Evolutionary conservation across 2,113 vertebrate genomes (phyloP).

Genomic region (Hassar affinis): DNA sequence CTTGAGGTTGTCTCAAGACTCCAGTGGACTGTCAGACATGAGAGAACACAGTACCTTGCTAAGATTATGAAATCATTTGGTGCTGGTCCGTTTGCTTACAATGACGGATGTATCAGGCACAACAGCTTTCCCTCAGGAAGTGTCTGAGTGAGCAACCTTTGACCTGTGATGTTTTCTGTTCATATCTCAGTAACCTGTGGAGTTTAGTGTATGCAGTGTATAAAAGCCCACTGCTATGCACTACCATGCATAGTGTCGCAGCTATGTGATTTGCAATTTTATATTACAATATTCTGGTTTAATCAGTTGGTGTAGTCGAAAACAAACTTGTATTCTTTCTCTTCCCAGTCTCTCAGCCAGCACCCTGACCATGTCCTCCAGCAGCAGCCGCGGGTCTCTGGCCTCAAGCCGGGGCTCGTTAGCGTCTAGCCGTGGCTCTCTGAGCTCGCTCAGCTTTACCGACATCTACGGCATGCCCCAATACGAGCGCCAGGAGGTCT

Average conservation of each 20-base stretch:
- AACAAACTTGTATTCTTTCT: background rate
- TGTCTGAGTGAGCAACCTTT: background rate
- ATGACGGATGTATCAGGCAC: background rate
- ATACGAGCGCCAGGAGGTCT: conserved; percentile 82
- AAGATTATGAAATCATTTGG: background rate
- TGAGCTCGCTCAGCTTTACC: conserved; percentile 95
- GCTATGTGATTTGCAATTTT: background rate
- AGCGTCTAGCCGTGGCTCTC: conserved; percentile 91
- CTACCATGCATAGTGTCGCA: background rate
- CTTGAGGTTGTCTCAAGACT: background rate
- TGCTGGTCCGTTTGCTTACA: background rate
- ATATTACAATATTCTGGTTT: background rate
- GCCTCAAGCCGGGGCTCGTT: conserved; percentile 92
- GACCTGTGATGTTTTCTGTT: background rate
- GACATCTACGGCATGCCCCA: conserved; percentile 96
- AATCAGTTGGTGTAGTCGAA: background rate
- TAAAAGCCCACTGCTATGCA: background rate
- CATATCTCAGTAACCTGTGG: background rate
- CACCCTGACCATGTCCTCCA: conserved; percentile 91
- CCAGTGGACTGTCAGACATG: background rate
- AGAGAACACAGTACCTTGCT: background rate
- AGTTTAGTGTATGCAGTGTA: background rate
- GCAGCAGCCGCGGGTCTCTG: conserved; percentile 92
- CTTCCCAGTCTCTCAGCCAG: conserved; percentile 87
- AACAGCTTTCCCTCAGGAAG: background rate